A percentile compares a stretch with the other conserved stretches of the same genome.
Conservation (phyloP, 2,888 invertebrate species). For the Harmothoe impar region DNA sequence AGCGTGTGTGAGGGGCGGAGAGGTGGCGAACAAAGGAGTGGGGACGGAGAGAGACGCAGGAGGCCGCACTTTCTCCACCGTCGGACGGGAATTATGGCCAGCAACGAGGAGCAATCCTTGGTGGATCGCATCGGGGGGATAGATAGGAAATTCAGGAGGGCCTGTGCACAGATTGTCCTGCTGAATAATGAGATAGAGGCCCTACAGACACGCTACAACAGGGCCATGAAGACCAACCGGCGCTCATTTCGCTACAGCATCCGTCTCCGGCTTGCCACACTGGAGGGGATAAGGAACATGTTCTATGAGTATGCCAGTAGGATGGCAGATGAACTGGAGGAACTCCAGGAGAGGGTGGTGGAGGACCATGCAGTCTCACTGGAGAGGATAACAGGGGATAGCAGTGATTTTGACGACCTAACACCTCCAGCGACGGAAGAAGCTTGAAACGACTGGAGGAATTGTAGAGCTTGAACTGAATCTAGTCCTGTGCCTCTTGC, state of each 20-base stretch:
- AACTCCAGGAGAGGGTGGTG: constrained; percentile 64
- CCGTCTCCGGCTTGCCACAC: constrained; percentile 74
- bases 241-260: constrained; percentile 74
- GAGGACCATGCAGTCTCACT: constrained; percentile 8
- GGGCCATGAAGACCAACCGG: constrained; percentile 73
- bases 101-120: constrained; percentile 15
- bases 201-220: constrained; percentile 73
- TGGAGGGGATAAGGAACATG: constrained; percentile 76
- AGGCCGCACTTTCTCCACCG: background rate
- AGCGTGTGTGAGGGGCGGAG: background rate
- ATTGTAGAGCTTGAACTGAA: too few species aligned
- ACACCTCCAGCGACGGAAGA: background rate
- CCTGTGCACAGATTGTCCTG: constrained; percentile 74
- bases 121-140: constrained; percentile 52
- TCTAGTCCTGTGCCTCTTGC: background rate
- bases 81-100: background rate
- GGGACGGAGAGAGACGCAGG: background rate
- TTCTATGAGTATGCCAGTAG: constrained; percentile 74
- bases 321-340: constrained; percentile 73
- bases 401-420: constrained; percentile 38
- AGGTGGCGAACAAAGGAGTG: background rate
- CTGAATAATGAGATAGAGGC: constrained; percentile 73
- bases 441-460: background rate
- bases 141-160: constrained; percentile 70
- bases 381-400: background rate